Evolutionary conservation across 2,888 invertebrate genomes (phyloP), one percentile per base, ranked within the genome.

Genomic region (Drosophila peninsularis): DNA sequence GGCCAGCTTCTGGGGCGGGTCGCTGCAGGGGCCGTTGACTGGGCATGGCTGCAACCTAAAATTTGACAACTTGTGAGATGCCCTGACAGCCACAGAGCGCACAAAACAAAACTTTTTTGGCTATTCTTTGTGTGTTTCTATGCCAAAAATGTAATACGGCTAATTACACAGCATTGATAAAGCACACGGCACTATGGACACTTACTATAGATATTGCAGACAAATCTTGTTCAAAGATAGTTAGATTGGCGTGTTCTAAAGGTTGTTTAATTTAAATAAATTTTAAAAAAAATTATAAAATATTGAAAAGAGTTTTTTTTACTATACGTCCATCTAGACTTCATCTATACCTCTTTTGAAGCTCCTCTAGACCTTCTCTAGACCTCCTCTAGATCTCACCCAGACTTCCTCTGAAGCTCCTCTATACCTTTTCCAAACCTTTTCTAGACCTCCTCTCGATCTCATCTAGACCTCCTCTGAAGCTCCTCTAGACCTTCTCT

Each of bases 1-100:
- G 30, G 14, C 42, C 21, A 10, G 36, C 36, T n/a, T 34, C 5
- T 13, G 14, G 34, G 9, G 5, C 0, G 9, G 24, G 44, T 2
- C 2, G 24, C 0, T 24, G 45, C n/a, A 44, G 44, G 14, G 21
- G n/a, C 24, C 1, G 52, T 24, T 4, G 52, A 21, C 24, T 37
- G 52, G 47, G 9, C 19, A 3, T 50, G 70, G 64, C 49, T 75
- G 80, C 65, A 86, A 78, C 68, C 73, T 62, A 73, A 86, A 86
- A 86, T 88, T 88, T 84, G 83, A 84, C 83, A 84, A 88, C 89
- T 88, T 84, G 88, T 75, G 77, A 86, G 88, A 88, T 80, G 75
- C 78, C 71, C 73, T 71, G 83, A 86, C 88, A 80, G 78, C 71
- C 80, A 71, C 75, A 83, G 78, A 85, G 74, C 79, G 75, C 52